Base-by-base conservation (phyloP, 2,797 vertebrate genomes). In the Phoxinus dragarum region DNA sequence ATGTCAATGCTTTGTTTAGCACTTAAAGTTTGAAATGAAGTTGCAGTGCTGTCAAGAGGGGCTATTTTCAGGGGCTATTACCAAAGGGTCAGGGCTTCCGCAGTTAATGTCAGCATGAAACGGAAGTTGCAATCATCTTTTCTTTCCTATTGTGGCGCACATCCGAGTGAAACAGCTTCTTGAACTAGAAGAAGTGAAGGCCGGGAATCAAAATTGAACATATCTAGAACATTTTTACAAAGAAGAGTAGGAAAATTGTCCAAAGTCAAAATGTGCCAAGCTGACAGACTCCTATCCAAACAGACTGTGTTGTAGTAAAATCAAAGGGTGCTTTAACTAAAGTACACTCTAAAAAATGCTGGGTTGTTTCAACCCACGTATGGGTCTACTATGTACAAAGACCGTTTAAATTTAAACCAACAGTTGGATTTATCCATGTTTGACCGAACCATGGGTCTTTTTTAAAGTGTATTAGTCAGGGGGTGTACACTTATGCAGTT, bases 11-110 rank as follows among this genome's bases (percentile, higher is more conserved):
- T 83, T 67, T 81, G 49, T 66, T 66, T 23, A 44, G 81, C 44
- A 59, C 47, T 44, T 67, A n/a, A 69, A 59, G 73, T 74, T 79
- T 49, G 16, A 78, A 73, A 80, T 56, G 19, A 52, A 23, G 44
- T 42, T 75, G 47, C 59, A 64, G 47, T 69, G 21, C 27, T 52
- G 67, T 72, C 52, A 19, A 17, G 68, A 59, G 38, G 11, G 10
- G 16, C 5, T 52, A 34, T 52, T 42, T 69, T 54, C 67, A 73
- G 54, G 12, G 6, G 10, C 74, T n/a, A 1, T 59, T n/a, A 77
- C 21, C 34, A 40, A 40, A 0, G 23, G 54, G 36, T 59, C 52
- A 27, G 3, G 52, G 54, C 14, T 40, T 59, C 8, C 31, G 23
- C 27, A 5, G 4, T 74, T 34, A 47, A 73, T 19, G 71, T 10